phyloP scores from a whole-genome alignment of 2,888 invertebrate genomes.

The Mesorhabditis spiculigera region DNA sequence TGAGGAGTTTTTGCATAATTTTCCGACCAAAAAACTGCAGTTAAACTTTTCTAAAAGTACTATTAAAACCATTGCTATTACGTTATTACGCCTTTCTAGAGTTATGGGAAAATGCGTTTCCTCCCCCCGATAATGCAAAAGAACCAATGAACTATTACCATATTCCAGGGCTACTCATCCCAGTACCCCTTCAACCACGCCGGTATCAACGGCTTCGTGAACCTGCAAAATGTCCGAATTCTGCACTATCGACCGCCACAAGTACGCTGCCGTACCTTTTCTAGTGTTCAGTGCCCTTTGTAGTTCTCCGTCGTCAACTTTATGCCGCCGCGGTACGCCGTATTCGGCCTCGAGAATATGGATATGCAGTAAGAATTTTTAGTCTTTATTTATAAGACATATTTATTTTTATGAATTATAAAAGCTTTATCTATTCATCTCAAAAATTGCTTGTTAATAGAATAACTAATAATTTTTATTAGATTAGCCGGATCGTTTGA shows the following conservation, averaged over 20 bases:
- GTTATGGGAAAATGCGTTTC: too few relatives aligned
- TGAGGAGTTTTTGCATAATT: not conserved
- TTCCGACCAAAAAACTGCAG: slow-evolving; percentile 1
- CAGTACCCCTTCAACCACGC: slow-evolving; percentile 46
- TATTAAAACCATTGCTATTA: too few relatives aligned
- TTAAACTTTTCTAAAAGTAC: too few relatives aligned
- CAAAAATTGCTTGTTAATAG: too few relatives aligned
- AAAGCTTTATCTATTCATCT: too few relatives aligned
- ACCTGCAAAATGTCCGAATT: slow-evolving; percentile 42
- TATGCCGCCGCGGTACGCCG: slow-evolving; percentile 42
- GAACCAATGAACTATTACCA: not conserved
- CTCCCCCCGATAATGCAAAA: not conserved
- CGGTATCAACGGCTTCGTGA: slow-evolving; percentile 45
- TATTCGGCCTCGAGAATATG: slow-evolving; percentile 48
- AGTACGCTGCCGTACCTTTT: slow-evolving; percentile 13
- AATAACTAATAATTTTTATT: too few relatives aligned
- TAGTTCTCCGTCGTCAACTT: slow-evolving; percentile 48
- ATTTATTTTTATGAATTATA: too few relatives aligned
- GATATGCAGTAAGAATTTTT: slow-evolving; percentile 49
- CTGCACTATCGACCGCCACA: slow-evolving; percentile 46
- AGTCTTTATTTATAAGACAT: too few relatives aligned
- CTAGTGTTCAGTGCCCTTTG: not conserved
- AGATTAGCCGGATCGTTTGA: slow-evolving; percentile 36
- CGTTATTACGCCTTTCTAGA: too few relatives aligned
- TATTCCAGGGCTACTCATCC: slow-evolving; percentile 22